Conservation (phyloP, 2,797 vertebrate genomes). For the Tapera naevia region DNA sequence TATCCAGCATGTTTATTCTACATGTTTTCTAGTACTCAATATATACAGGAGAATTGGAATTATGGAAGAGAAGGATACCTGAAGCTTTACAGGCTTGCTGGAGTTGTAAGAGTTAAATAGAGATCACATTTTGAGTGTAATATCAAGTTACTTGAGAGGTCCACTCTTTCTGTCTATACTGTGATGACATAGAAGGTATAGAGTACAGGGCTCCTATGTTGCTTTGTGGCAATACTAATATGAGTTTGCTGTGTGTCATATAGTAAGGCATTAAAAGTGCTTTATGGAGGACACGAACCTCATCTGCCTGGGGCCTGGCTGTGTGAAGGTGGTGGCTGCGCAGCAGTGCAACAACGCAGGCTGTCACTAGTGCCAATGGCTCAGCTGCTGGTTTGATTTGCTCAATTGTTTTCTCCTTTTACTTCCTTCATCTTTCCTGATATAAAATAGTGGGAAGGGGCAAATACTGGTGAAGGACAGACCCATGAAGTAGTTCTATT, state of each 20-base stretch:
- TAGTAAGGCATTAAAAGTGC: neutral
- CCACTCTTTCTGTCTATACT: neutral
- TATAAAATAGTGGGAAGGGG: neutral
- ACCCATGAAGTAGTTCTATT: neutral
- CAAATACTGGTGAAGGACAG: neutral
- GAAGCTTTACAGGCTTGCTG: neutral
- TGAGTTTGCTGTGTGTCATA: rapidly evolving
- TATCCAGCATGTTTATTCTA: neutral
- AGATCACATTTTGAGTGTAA: neutral
- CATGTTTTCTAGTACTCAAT: neutral
- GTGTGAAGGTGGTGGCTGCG: neutral
- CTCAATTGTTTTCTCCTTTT: neutral
- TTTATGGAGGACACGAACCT: too few species aligned
- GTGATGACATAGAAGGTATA: neutral
- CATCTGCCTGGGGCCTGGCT: neutral
- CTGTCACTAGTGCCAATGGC: rapidly evolving
- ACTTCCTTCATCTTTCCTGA: neutral
- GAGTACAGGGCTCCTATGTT: neutral
- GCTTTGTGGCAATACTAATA: neutral
- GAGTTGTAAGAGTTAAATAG: neutral
- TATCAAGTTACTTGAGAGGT: neutral
- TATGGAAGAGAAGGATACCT: neutral
- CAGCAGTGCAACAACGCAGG: rapidly evolving
- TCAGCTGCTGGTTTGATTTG: neutral
- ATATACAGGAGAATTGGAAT: neutral